phyloP scores from a whole-genome alignment of 2,797 vertebrate genomes.

The Tamandua tetradactyla region DNA sequence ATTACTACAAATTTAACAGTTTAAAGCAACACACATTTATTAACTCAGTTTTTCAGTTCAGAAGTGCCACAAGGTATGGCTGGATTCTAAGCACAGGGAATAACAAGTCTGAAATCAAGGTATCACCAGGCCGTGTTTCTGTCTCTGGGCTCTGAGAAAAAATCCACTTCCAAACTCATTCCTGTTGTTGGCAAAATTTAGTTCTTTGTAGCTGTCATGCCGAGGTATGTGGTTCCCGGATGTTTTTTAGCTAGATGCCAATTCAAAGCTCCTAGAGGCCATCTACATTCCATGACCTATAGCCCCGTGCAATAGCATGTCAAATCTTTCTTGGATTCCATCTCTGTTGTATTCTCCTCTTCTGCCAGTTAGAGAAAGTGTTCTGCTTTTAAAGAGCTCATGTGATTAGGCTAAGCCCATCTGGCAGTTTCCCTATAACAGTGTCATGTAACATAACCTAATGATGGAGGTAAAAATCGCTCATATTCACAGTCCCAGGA shows the following conservation, averaged over 20 bases:
- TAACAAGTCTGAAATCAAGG: too few species aligned
- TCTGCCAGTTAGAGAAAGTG: too few species aligned
- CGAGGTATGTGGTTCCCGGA: not conserved
- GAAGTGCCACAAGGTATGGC: not conserved
- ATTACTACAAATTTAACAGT: not conserved
- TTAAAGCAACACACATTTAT: too few species aligned
- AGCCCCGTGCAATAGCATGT: not conserved
- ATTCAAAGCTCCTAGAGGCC: not conserved
- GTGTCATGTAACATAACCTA: too few species aligned
- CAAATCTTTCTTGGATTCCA: too few species aligned
- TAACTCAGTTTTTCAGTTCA: not conserved
- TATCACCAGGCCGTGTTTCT: not conserved
- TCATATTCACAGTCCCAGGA: too few species aligned
- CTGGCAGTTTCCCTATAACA: too few species aligned
- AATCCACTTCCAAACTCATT: not conserved
- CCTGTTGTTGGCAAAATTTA: not conserved
- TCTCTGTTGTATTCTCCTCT: too few species aligned
- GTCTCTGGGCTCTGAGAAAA: not conserved
- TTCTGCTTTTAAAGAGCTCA: too few species aligned
- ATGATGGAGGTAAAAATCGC: too few species aligned
- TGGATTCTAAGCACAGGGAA: not conserved
- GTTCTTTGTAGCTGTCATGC: not conserved
- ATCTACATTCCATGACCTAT: not conserved
- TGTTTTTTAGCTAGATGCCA: not conserved
- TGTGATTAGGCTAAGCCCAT: too few species aligned